These are phyloP conservation scores for Gallirallus australis DNA, from an alignment of 2,797 vertebrate species.

Conservation along the genomic window DNA sequence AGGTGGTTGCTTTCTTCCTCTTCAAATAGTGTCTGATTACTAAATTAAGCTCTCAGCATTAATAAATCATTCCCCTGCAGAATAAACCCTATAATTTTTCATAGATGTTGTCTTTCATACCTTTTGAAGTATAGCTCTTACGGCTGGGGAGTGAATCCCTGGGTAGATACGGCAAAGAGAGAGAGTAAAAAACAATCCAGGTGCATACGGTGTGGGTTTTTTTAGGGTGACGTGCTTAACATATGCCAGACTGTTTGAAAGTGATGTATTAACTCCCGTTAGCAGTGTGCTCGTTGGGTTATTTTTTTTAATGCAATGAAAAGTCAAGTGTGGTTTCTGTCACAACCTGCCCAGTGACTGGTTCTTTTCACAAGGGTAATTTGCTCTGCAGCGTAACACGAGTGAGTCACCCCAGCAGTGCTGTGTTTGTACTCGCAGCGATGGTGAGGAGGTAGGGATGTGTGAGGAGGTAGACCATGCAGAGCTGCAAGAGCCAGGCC, in stretches of 20 bases:
- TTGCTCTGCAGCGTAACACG: rapidly evolving
- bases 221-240: background rate
- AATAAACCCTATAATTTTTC: background rate
- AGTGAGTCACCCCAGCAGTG: background rate
- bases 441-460: background rate
- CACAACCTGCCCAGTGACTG: background rate
- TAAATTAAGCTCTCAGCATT: background rate
- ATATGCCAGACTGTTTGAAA: background rate
- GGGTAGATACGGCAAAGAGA: background rate
- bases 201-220: background rate
- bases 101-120: background rate
- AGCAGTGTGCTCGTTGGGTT: background rate
- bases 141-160: background rate
- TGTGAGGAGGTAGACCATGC: background rate
- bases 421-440: background rate
- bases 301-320: background rate
- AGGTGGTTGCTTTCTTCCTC: background rate
- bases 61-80: background rate
- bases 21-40: background rate
- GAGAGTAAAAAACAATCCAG: background rate
- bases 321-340: background rate
- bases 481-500: background rate
- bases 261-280: background rate
- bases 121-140: background rate
- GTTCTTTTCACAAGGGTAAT: background rate